A percentile compares a stretch with the other conserved stretches of the same genome.
Evolutionary conservation across 1,140 invertebrate genomes (phyloP).

Genomic region (Temnothorax longispinosus): DNA sequence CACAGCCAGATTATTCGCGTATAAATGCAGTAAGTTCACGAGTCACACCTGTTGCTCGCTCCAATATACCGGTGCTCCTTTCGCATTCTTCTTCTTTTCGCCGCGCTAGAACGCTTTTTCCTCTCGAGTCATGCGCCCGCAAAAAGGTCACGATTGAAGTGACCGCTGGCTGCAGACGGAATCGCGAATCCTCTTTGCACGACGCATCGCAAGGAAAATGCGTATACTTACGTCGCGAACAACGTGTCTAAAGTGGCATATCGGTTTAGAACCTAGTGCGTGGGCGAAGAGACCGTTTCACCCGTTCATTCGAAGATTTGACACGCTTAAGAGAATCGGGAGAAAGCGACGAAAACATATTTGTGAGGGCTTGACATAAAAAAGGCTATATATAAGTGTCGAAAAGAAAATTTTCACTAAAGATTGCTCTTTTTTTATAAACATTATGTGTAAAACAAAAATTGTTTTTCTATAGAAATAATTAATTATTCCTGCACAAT

Average conservation of each 20-base stretch:
- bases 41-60: constrained; percentile 68
- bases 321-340: constrained; percentile 29
- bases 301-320: constrained; percentile 10
- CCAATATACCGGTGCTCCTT: constrained; percentile 49
- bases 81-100: neutral
- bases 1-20: constrained; percentile 46
- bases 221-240: neutral
- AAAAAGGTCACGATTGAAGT: constrained; percentile 38
- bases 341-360: constrained; percentile 47
- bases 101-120: constrained; percentile 14
- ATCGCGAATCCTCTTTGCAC: constrained; percentile 2
- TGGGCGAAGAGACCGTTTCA: constrained; percentile 58
- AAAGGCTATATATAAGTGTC: neutral
- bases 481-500: neutral
- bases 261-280: constrained; percentile 42
- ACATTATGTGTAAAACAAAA: neutral
- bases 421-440: neutral
- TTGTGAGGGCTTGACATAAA: neutral
- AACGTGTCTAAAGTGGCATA: neutral
- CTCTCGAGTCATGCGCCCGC: constrained; percentile 29
- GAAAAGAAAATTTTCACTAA: constrained; percentile 14
- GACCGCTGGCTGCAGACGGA: neutral
- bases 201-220: neutral
- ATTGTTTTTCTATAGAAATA: neutral
- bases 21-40: constrained; percentile 53